Evolutionary conservation across 2,888 invertebrate species (phyloP).

Genomic region (Rhagium mordax): DNA sequence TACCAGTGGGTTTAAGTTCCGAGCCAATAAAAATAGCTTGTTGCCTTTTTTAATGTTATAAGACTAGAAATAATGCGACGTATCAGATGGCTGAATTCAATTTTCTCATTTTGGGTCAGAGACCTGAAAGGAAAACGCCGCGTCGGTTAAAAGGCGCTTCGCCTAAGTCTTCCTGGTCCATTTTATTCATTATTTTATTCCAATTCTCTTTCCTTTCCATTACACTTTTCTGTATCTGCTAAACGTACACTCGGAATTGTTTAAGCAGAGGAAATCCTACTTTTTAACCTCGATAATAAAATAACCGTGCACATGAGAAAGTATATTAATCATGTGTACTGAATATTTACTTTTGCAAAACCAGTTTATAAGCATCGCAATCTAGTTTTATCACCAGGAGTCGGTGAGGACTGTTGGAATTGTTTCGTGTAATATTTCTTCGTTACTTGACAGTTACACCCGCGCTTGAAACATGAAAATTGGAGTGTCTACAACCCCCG

Average conservation of each 20-base stretch:
- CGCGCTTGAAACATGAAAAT: neutral
- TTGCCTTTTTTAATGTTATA: no score
- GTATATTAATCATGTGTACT: neutral
- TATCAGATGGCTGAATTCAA: no score
- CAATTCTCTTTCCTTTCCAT: neutral
- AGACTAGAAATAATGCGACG: no score
- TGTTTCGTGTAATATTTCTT: neutral
- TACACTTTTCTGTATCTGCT: neutral
- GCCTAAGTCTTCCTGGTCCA: neutral
- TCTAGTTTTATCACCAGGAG: neutral
- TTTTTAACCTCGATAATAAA: neutral
- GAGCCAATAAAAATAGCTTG: no score
- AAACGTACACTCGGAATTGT: neutral
- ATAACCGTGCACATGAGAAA: neutral
- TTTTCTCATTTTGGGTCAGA: no score
- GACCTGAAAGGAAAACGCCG: no score
- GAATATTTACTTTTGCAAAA: neutral
- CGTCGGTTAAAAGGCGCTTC: no score
- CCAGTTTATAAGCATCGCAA: neutral
- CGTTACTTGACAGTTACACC: no score
- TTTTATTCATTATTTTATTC: neutral
- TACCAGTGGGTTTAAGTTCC: no score
- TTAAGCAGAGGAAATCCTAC: neutral
- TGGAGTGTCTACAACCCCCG: neutral
- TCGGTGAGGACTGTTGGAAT: neutral